Evolutionary conservation across 2,113 vertebrate genomes (phyloP), one percentile per base, ranked within the genome.

Genomic region (Calcarius ornatus): DNA sequence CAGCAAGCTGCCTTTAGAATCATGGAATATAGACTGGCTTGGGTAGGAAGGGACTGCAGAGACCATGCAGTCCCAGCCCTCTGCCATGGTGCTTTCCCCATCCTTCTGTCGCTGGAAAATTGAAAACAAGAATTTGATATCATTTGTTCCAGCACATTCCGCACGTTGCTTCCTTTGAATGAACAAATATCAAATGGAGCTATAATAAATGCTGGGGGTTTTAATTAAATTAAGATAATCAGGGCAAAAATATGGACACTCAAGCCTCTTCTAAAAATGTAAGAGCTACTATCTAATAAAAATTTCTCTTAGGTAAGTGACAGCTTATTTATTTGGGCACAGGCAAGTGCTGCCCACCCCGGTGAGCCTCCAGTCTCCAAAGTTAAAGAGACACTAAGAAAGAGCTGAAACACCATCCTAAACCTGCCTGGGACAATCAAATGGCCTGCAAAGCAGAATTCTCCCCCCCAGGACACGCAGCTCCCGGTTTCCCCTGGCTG

Each of bases 11-110:
- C 82, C 25, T 9, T 27, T 2, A 30, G 31, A 31, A 54, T 2
- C 16, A 3, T 1, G 50, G 45, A 30, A 54, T 5, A 11, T 0
- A 7, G 12, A 17, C 47, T 53, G 57, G 12, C n/a, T 7, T 3
- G 56, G 38, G 23, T 3, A 20, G 38, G 8, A 47, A 40, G 15
- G n/a, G 5, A 40, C 56, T 51, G 35, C 31, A 54, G 6, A 25
- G 48, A 21, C 6, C n/a, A 19, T 2, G 5, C 0, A n/a, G 5
- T 0, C n/a, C 45, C 63, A 54, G 18, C 13, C 37, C 47, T 51
- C 78, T 76, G 61, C 45, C 3, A 9, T 5, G 42, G 7, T 38
- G 17, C 12, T 25, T 25, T 16, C 50, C 57, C 25, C 38, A 24
- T 10, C 50, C 48, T 77, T 33, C 69, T 61, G 4, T 15, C 35